These are phyloP conservation scores for Spondyliosoma cantharus DNA, from an alignment of 2,797 vertebrate genomes.

Conservation along the genomic window DNA sequence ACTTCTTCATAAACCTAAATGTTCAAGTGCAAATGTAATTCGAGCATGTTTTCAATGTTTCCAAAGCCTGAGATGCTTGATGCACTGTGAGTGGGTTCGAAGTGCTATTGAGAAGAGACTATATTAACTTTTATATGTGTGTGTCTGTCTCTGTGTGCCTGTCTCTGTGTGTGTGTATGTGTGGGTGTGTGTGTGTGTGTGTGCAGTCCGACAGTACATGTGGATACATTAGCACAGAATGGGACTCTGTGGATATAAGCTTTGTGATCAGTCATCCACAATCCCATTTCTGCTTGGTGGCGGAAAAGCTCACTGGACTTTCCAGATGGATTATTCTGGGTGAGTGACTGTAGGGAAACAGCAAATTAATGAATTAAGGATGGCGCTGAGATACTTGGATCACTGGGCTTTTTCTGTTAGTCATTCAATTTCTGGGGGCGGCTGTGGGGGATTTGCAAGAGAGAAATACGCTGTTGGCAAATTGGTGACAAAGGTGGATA, in stretches of 20 bases:
- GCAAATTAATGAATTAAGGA: constrained; percentile 85
- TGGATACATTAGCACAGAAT: constrained; percentile 63
- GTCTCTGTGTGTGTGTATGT: not conserved
- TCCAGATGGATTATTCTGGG: constrained; percentile 84
- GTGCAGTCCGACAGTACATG: constrained; percentile 26
- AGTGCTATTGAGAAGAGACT: constrained; percentile 32
- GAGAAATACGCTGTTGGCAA: constrained; percentile 42
- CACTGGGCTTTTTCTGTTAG: constrained; percentile 68
- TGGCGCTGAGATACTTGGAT: constrained; percentile 78
- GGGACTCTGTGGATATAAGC: constrained; percentile 75
- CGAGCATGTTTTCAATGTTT: constrained; percentile 12
- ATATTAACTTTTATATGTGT: constrained; percentile 25
- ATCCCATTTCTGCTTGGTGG: constrained; percentile 82
- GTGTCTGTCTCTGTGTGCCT: not conserved
- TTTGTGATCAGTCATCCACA: constrained; percentile 83
- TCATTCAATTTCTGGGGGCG: constrained; percentile 48
- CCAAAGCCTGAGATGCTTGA: constrained; percentile 30
- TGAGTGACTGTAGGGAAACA: constrained; percentile 82
- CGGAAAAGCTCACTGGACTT: constrained; percentile 82
- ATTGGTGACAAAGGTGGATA: constrained; percentile 66
- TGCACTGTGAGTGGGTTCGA: constrained; percentile 29
- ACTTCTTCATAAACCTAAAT: constrained; percentile 1
- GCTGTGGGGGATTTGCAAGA: constrained; percentile 14
- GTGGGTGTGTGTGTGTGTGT: constrained; percentile 5
- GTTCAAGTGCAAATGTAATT: constrained; percentile 15